These are phyloP conservation scores for Amblyjoppa fuscipennis DNA, from an alignment of 2,888 invertebrate species.

Conservation along the genomic window DNA sequence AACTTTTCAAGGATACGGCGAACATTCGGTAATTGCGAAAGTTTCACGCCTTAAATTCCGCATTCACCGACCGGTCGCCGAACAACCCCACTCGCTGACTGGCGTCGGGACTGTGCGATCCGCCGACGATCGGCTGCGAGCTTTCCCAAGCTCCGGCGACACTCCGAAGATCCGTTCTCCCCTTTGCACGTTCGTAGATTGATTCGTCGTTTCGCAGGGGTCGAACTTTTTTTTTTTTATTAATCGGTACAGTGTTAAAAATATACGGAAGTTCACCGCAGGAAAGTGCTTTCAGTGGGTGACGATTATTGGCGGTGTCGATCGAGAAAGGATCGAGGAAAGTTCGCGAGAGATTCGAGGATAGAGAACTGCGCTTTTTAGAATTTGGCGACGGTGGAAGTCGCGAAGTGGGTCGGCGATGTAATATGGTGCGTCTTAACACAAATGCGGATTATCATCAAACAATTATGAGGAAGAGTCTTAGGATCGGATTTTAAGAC, in stretches of 20 bases:
- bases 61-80: constrained; percentile 59
- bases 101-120: constrained; percentile 14
- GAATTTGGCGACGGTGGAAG: too few relatives aligned
- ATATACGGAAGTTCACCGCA: neutral
- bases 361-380: too few relatives aligned
- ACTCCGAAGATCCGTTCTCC: neutral
- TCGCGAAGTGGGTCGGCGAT: too few relatives aligned
- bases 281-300: neutral
- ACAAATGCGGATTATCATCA: too few relatives aligned
- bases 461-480: too few relatives aligned
- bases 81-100: constrained; percentile 23
- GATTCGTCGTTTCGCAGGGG: neutral
- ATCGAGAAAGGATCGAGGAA: neutral
- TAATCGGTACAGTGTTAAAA: neutral
- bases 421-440: too few relatives aligned
- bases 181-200: constrained; percentile 14
- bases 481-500: too few relatives aligned
- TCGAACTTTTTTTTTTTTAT: neutral
- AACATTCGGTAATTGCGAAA: constrained; percentile 84
- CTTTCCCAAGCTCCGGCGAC: neutral
- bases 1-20: constrained; percentile 82
- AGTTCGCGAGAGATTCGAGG: neutral
- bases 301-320: neutral
- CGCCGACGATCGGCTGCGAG: constrained; percentile 22
- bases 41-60: constrained; percentile 82